Base-by-base conservation (phyloP, 2,797 vertebrate genomes). In the Enteromius trimaculatus region DNA sequence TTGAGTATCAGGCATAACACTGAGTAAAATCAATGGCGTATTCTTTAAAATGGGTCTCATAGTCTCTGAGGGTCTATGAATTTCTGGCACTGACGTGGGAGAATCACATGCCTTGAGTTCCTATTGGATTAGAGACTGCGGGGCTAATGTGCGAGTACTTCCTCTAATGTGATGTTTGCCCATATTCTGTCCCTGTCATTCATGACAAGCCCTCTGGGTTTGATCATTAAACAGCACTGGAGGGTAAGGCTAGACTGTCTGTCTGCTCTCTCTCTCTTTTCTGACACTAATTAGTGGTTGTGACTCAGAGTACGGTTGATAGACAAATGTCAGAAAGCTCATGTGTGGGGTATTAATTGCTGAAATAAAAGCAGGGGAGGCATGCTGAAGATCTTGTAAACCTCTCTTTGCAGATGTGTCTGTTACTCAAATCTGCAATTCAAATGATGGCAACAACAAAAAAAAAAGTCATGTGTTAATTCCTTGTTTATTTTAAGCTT, bases 311-410 rank as follows among this genome's bases (percentile, higher is more conserved):
- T 86, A 89, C 84, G 80, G 90, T 91, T 94, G 93, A 94, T 94
- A 92, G 94, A 94, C 92, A 94, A 94, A 95, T 94, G 93, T 92
- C 94, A 94, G 91, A 91, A 82, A 81, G 85, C 87, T 92, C 92
- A 93, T 91, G 86, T 87, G 90, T 92, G 62, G 83, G 84, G 83
- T 88, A 90, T 90, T 94, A 94, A 94, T 94, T 94, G 93, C 88
- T 85, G 79, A 90, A 93, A 93, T 93, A 91, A 92, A 91, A 92
- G 89, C 86, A 86, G 42, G 51, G 3, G 84, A 88, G 86, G 47
- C 62, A 65, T 84, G 86, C 34, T 72, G 76, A 82, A 87, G 84
- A 88, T 80, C 47, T 71, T 72, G 82, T 49, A 58, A 64, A 86
- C 70, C 69, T 71, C 81, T n/a, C 62, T 31, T 29, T 79, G 58